Conservation (phyloP, 2,888 invertebrate genomes). For the Mechanitis messenoides region DNA sequence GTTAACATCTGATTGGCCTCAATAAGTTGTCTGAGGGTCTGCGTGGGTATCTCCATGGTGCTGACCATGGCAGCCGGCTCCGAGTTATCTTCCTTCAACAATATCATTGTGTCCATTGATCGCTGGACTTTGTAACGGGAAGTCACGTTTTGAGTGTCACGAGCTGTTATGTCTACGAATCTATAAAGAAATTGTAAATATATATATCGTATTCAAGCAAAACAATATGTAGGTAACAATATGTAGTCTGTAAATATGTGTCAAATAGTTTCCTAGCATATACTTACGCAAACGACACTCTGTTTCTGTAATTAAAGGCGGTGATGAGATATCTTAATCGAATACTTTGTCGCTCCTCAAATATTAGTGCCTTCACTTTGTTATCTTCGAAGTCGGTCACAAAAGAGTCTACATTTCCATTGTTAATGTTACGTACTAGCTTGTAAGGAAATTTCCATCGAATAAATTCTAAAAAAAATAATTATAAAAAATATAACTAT, state of each 20-base stretch:
- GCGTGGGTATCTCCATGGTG: constrained; percentile 92
- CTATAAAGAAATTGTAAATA: constrained; percentile 53
- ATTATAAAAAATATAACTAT: constrained; percentile 5
- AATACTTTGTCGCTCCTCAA: constrained; percentile 85
- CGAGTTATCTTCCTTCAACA: constrained; percentile 91
- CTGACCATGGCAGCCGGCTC: constrained; percentile 90
- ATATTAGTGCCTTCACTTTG: constrained; percentile 90
- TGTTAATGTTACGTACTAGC: constrained; percentile 82
- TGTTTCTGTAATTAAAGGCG: constrained; percentile 89
- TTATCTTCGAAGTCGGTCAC: constrained; percentile 94
- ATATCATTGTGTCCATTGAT: constrained; percentile 77
- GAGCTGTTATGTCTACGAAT: constrained; percentile 79
- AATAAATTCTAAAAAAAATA: constrained; percentile 84
- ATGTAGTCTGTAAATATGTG: not conserved
- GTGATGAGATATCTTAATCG: constrained; percentile 91
- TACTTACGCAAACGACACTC: constrained; percentile 89
- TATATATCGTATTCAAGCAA: no score
- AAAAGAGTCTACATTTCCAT: constrained; percentile 85
- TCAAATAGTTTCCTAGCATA: not conserved
- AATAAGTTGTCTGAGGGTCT: constrained; percentile 91
- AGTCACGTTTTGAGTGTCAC: constrained; percentile 79
- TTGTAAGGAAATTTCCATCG: constrained; percentile 91
- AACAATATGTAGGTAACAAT: no score
- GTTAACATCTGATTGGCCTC: constrained; percentile 91
- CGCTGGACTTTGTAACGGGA: constrained; percentile 83